Base-by-base conservation (phyloP, 1,140 invertebrate species). In the Polypedilum vanderplanki region DNA sequence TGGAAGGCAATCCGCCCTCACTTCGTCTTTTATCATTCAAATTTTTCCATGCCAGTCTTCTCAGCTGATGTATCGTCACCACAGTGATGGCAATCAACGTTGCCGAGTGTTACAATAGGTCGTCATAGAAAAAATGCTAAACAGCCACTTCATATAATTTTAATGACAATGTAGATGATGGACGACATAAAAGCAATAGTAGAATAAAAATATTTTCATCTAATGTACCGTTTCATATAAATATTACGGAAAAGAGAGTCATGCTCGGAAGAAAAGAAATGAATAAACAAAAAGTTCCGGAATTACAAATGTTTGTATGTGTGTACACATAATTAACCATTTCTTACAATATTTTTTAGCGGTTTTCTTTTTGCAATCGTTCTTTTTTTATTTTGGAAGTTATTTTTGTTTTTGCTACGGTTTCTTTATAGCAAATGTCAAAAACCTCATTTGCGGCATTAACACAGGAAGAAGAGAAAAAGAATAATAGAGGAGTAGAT, bases 371-470 rank as follows among this genome's bases (percentile, higher is more conserved):
- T 12, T 15, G 24, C 24, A 33, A 33, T 33, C 24, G 24, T 33
- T 12, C 46, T 57, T 57, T 33, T 57, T 12, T n/a, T n/a, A n/a
- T n/a, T n/a, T n/a, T 57, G 46, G n/a, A 57, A 57, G n/a, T 57
- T 46, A 9, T 46, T 57, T 57, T 57, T 57, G 46, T 15, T 33
- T 33, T 57, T 57, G 46, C 46, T 57, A 57, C 46, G 46, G 46
- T 57, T 57, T 57, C 12, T 8, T 33, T 33, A 33, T 5, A 33
- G 24, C 24, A 33, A 46, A 57, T 57, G 46, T 57, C 46, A 57
- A 57, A 57, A 57, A 57, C 46, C 46, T 57, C 46, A 57, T 57
- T 57, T 57, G 46, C 46, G 46, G 46, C 46, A 12, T n/a, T n/a
- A 4, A 46, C 15, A 46, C 41, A 46, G 41, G n/a, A 4, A 57